These are phyloP conservation scores for Pseudachorutes palmiensis DNA, from an alignment of 1,140 invertebrate species.

Conservation along the genomic window DNA sequence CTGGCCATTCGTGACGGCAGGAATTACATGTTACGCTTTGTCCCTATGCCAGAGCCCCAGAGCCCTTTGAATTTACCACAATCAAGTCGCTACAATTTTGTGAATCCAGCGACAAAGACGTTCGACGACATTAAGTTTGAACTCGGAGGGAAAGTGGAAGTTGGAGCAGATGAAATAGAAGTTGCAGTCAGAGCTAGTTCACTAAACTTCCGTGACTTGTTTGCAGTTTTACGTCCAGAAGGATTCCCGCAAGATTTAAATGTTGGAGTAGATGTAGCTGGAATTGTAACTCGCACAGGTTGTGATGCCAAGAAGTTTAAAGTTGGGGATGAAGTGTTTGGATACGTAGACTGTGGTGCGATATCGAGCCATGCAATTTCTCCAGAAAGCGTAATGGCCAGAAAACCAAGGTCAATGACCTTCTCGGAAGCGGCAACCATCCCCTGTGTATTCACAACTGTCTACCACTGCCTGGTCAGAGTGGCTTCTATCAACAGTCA, in stretches of 20 bases:
- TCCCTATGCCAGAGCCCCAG: slow-evolving; percentile 5
- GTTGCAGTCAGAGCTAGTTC: slow-evolving; percentile 12
- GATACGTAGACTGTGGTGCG: too few relatives aligned
- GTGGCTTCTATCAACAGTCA: too few relatives aligned
- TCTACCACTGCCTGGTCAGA: too few relatives aligned
- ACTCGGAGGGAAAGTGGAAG: background rate
- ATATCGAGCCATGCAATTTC: too few relatives aligned
- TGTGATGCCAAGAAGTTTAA: too few relatives aligned
- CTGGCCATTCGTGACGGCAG: slow-evolving; percentile 18
- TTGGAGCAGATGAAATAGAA: slow-evolving; percentile 18
- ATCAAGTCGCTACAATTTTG: slow-evolving; percentile 6
- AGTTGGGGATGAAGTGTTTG: too few relatives aligned
- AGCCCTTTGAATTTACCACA: slow-evolving; percentile 15
- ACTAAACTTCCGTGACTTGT: slow-evolving; percentile 14
- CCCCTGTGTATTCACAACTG: too few relatives aligned
- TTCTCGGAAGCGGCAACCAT: too few relatives aligned
- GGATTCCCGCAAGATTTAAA: background rate
- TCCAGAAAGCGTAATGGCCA: too few relatives aligned
- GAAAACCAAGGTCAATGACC: too few relatives aligned
- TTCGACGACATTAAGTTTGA: slow-evolving; percentile 22
- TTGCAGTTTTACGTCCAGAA: slow-evolving; percentile 14
- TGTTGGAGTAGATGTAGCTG: too few relatives aligned
- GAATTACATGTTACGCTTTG: slow-evolving; percentile 14
- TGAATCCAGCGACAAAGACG: slow-evolving; percentile 14
- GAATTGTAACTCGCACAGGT: too few relatives aligned